Evolutionary conservation across 1,140 invertebrate genomes (phyloP).

Genomic region (Caerostris extrusa): DNA sequence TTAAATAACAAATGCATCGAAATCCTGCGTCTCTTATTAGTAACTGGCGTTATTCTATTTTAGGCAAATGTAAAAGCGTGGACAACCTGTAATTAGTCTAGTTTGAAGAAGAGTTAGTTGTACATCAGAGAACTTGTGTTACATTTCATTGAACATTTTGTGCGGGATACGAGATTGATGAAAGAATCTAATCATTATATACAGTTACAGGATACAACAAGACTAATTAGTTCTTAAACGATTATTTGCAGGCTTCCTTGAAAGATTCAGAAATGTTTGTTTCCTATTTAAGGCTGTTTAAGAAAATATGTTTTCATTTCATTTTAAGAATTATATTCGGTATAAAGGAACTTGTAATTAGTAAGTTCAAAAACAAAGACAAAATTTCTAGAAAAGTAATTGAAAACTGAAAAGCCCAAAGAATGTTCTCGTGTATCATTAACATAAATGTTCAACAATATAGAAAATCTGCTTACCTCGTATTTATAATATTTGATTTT

Average conservation of each 20-base stretch:
- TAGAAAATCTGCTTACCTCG: too few species aligned
- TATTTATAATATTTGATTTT: too few species aligned
- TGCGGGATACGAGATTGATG: neutral
- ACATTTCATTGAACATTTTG: neutral
- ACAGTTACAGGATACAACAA: neutral
- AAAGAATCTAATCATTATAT: neutral
- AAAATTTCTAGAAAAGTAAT: too few species aligned
- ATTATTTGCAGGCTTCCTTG: neutral
- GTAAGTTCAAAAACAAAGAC: too few species aligned
- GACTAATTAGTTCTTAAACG: neutral
- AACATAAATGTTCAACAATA: too few species aligned
- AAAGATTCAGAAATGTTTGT: neutral
- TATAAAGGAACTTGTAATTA: too few species aligned
- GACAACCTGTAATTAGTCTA: conserved; percentile 34
- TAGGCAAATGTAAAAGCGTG: neutral
- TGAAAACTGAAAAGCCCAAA: too few species aligned
- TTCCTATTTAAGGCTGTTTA: neutral
- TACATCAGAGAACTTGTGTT: neutral
- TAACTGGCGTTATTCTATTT: neutral
- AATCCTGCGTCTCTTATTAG: neutral
- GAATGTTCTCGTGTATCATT: too few species aligned
- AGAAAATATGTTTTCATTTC: neutral
- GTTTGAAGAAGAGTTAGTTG: neutral
- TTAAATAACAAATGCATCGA: conserved; percentile 7
- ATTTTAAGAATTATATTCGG: too few species aligned